phyloP scores from a whole-genome alignment of 2,888 invertebrate species.

The Slavum lentiscoides region DNA sequence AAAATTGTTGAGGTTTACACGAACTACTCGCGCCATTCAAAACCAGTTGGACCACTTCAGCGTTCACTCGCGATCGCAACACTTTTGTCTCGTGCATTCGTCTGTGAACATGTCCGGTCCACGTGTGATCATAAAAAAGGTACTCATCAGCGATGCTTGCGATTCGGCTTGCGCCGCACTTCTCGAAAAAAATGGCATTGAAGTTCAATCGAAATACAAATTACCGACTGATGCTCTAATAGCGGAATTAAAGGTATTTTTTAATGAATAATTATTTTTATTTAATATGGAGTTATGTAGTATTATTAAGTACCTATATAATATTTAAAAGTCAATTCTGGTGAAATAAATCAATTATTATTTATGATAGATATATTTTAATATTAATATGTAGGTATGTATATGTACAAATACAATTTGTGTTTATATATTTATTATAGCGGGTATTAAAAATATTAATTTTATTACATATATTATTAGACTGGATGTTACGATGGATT shows the following conservation, averaged over 20 bases:
- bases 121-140: slow-evolving; percentile 67
- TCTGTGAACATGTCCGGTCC: slow-evolving; percentile 20
- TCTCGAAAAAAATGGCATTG: slow-evolving; percentile 74
- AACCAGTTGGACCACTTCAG: slow-evolving; percentile 36
- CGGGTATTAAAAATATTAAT: not conserved
- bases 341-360: not conserved
- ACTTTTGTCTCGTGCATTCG: slow-evolving; percentile 4
- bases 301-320: not conserved
- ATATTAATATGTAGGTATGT: not conserved
- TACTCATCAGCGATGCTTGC: slow-evolving; percentile 91
- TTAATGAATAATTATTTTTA: slow-evolving; percentile 5
- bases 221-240: slow-evolving; percentile 73
- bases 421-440: no score
- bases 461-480: slow-evolving; percentile 38
- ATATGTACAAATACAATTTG: not conserved
- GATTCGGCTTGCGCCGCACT: slow-evolving; percentile 83
- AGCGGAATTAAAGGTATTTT: slow-evolving; percentile 75
- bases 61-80: not conserved
- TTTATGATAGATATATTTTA: not conserved
- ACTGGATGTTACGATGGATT: slow-evolving; percentile 73
- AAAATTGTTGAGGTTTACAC: not conserved
- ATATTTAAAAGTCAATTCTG: not conserved
- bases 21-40: slow-evolving; percentile 2
- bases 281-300: not conserved
- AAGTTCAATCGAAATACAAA: slow-evolving; percentile 78